A percentile compares a stretch with the other conserved stretches of the same genome.
phyloP scores from a whole-genome alignment of 2,113 vertebrate species.

The Nannobrachium achirus region DNA sequence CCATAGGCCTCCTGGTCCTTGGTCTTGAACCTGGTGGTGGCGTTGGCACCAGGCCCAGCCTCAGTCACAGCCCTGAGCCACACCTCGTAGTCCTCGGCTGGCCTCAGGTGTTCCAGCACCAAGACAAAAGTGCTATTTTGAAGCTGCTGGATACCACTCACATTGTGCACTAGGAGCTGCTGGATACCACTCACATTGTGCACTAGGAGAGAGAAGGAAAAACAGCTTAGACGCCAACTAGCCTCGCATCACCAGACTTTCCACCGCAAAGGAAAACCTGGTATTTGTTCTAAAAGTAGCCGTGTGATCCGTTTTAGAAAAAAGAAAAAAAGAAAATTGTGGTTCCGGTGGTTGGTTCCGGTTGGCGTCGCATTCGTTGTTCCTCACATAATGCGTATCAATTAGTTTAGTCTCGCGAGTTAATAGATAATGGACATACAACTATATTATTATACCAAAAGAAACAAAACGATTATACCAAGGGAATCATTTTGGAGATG shows the following conservation, averaged over 20 bases:
- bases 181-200: slow-evolving; percentile 1
- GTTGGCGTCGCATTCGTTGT: no score
- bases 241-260: no score
- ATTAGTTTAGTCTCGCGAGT: no score
- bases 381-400: no score
- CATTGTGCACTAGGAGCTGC: slow-evolving; percentile 52
- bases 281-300: background rate
- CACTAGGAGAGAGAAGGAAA: slow-evolving; percentile 18
- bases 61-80: slow-evolving; percentile 70
- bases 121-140: slow-evolving; percentile 16
- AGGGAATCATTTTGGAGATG: no score
- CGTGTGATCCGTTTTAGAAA: no score
- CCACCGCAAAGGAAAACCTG: no score
- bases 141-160: slow-evolving; percentile 35
- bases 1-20: background rate
- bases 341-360: no score
- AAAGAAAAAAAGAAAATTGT: no score
- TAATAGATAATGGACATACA: background rate
- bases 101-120: slow-evolving; percentile 30
- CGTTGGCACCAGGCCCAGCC: slow-evolving; percentile 58
- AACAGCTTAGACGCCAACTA: background rate
- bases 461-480: no score
- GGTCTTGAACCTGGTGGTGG: slow-evolving; percentile 44
- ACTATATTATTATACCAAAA: background rate
- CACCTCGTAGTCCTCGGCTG: slow-evolving; percentile 53